Conservation (phyloP, 2,113 vertebrate species). For the Rhinolophus sinicus region DNA sequence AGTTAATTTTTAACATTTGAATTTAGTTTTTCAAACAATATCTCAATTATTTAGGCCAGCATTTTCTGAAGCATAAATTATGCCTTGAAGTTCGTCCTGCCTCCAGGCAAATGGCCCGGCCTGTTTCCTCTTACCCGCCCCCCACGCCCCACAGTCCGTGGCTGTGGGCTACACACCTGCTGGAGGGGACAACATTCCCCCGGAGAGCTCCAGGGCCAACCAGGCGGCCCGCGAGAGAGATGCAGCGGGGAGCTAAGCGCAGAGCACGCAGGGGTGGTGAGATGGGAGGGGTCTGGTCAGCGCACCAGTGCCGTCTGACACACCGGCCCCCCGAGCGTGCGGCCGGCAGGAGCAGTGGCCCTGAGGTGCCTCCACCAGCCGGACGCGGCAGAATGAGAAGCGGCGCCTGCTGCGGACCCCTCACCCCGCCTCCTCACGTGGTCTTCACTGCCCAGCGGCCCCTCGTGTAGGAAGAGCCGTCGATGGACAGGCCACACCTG, state of each 20-base stretch:
- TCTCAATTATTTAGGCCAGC: constrained; percentile 34
- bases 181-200: not conserved
- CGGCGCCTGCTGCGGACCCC: not conserved
- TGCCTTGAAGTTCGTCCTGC: not conserved
- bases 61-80: constrained; percentile 10
- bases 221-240: not conserved
- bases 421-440: not conserved
- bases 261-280: too few relatives aligned
- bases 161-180: not conserved
- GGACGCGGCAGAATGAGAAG: not conserved
- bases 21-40: not conserved
- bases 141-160: not conserved
- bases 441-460: not conserved
- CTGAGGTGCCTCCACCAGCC: not conserved
- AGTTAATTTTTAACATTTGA: not conserved
- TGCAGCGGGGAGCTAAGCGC: not conserved
- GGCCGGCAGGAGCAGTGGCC: not conserved
- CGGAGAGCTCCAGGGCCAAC: not conserved
- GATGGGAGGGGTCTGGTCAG: not conserved
- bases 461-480: not conserved
- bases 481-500: fast-evolving
- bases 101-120: not conserved
- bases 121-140: not conserved
- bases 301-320: too few relatives aligned
- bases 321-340: not conserved